Evolutionary conservation across 2,113 vertebrate genomes (phyloP).

Genomic region (Panurus biarmicus): DNA sequence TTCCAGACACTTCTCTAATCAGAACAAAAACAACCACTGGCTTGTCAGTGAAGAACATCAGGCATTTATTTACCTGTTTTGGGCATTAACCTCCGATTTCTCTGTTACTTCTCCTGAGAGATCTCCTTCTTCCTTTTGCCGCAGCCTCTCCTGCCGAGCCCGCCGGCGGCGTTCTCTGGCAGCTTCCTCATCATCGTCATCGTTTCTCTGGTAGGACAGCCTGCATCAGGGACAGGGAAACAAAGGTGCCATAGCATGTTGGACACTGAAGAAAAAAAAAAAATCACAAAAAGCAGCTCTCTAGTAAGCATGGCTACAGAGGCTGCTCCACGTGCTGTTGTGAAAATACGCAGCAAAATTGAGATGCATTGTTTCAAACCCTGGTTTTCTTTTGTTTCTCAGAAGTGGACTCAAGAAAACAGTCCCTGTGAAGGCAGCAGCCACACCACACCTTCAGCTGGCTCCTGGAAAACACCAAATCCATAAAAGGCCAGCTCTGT

Average conservation of each 20-base stretch:
- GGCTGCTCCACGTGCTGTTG: not conserved
- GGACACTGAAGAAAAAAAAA: not conserved
- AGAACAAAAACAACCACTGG: not conserved
- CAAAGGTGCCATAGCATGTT: not conserved
- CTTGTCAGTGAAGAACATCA: not conserved
- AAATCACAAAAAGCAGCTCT: not conserved
- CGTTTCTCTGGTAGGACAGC: constrained; percentile 77
- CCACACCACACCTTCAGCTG: not conserved
- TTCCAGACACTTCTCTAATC: not conserved
- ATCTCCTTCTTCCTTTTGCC: constrained; percentile 79
- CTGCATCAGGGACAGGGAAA: constrained; percentile 58
- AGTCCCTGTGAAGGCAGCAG: not conserved
- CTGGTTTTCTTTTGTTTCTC: not conserved
- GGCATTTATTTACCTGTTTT: constrained; percentile 81
- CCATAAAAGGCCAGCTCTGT: not conserved
- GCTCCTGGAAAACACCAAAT: not conserved
- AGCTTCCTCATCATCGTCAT: constrained; percentile 93
- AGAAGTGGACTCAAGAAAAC: not conserved
- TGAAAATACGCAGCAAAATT: not conserved
- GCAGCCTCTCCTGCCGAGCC: constrained; percentile 88
- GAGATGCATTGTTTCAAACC: not conserved
- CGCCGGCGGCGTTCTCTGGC: constrained; percentile 89
- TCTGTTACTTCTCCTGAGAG: constrained; percentile 69
- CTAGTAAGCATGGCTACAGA: not conserved
- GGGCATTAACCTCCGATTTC: constrained; percentile 76